phyloP scores from a whole-genome alignment of 2,888 invertebrate genomes.

The Lymantria dispar region DNA sequence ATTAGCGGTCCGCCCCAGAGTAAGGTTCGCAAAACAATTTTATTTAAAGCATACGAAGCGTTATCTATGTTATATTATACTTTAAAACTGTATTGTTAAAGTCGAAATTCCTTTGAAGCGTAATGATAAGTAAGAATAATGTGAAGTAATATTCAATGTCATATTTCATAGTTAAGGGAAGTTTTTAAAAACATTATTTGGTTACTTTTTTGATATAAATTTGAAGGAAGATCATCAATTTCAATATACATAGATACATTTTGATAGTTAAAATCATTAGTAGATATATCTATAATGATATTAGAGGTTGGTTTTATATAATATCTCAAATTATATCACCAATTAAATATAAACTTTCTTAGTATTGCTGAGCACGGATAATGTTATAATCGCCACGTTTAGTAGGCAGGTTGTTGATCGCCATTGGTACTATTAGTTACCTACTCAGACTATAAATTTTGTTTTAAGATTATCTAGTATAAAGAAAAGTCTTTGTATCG shows the following conservation, averaged over 20 bases:
- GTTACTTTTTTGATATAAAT: constrained; percentile 6
- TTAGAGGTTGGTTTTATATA: no score
- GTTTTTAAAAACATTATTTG: constrained; percentile 5
- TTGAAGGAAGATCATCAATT: background rate
- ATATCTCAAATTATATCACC: no score
- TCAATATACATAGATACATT: background rate
- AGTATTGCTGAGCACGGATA: no score
- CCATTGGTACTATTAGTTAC: no score
- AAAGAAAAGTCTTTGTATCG: no score
- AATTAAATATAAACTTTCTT: no score
- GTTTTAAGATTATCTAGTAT: no score
- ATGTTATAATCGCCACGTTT: no score
- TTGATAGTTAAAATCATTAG: no score
- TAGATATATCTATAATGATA: no score
- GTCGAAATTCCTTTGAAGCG: constrained; percentile 6
- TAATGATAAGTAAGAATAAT: constrained; percentile 29
- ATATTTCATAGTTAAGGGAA: constrained; percentile 20
- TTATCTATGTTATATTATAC: background rate
- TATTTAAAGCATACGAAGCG: background rate
- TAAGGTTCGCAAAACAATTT: constrained; percentile 24
- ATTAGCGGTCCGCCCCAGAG: constrained; percentile 30
- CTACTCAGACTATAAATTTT: no score
- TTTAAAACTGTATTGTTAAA: background rate
- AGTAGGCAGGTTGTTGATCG: no score
- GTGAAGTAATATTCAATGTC: constrained; percentile 18